Percentiles rank a stretch among this genome's conserved stretches.
These are phyloP conservation scores for Scomber japonicus DNA, from an alignment of 2,113 vertebrate genomes.

Conservation along the genomic window DNA sequence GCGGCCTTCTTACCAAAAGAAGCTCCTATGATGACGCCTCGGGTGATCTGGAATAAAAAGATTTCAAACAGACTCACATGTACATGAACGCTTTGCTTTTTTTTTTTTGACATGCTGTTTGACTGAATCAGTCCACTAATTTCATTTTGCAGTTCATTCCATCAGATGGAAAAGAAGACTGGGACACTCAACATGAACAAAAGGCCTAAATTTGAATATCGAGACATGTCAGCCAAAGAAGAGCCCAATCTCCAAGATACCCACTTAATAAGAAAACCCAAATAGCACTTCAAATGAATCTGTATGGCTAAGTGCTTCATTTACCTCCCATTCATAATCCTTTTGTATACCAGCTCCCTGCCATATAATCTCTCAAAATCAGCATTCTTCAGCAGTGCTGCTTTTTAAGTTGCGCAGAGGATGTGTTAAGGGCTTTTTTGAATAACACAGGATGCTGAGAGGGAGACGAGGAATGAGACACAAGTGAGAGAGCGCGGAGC, in stretches of 20 bases:
- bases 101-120: constrained; percentile 31
- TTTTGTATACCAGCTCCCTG: constrained; percentile 67
- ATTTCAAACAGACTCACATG: constrained; percentile 52
- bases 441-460: constrained; percentile 72
- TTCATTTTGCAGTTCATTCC: constrained; percentile 57
- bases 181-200: constrained; percentile 67
- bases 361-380: constrained; percentile 72
- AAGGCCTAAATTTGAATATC: constrained; percentile 68
- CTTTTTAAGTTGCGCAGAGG: constrained; percentile 66
- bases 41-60: constrained; percentile 51
- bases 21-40: constrained; percentile 23
- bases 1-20: constrained; percentile 32
- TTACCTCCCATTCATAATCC: constrained; percentile 76
- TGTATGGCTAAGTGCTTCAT: constrained; percentile 76
- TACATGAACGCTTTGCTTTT: neutral
- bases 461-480: constrained; percentile 60
- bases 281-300: constrained; percentile 74
- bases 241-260: constrained; percentile 60
- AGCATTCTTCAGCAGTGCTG: constrained; percentile 63
- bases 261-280: constrained; percentile 77
- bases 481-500: constrained; percentile 43
- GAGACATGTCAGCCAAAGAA: constrained; percentile 62
- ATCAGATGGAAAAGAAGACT: constrained; percentile 50
- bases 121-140: constrained; percentile 72
- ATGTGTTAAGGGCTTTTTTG: constrained; percentile 73